phyloP scores from a whole-genome alignment of 2,888 invertebrate genomes.

The Archaeoteleia sp. region DNA sequence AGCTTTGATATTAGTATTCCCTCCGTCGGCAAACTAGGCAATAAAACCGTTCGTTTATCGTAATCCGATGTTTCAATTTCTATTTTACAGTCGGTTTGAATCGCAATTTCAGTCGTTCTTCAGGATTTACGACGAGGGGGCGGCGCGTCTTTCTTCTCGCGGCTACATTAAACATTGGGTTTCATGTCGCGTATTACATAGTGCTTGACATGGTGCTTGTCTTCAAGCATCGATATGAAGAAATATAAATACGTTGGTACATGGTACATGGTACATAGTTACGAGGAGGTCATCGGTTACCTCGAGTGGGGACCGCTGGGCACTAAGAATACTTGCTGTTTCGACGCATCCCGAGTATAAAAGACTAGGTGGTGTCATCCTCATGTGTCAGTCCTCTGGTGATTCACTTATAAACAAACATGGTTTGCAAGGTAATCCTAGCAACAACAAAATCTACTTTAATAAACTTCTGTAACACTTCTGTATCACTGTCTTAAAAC shows the following conservation, averaged over 20 bases:
- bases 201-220: slow-evolving; percentile 24
- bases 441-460: too few species aligned
- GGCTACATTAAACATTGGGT: slow-evolving; percentile 35
- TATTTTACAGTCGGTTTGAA: slow-evolving; percentile 16
- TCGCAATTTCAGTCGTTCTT: slow-evolving; percentile 19
- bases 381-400: slow-evolving; percentile 47
- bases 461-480: too few species aligned
- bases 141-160: slow-evolving; percentile 25
- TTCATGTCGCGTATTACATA: slow-evolving; percentile 49
- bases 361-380: slow-evolving; percentile 50
- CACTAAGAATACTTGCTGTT: slow-evolving; percentile 38
- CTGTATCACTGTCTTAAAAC: background rate
- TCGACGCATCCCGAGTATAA: slow-evolving; percentile 48
- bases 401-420: slow-evolving; percentile 39
- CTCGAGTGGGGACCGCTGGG: slow-evolving; percentile 45
- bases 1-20: slow-evolving; percentile 9
- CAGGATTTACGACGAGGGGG: slow-evolving; percentile 16
- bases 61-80: slow-evolving; percentile 11
- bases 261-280: slow-evolving; percentile 50
- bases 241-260: slow-evolving; percentile 51
- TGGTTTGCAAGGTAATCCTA: slow-evolving; percentile 44
- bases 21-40: background rate
- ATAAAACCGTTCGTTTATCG: slow-evolving; percentile 22
- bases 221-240: slow-evolving; percentile 47
- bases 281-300: slow-evolving; percentile 49